Evolutionary conservation across 2,113 vertebrate genomes (phyloP), one percentile per base, ranked within the genome.

Genomic region (Clarias gariepinus): DNA sequence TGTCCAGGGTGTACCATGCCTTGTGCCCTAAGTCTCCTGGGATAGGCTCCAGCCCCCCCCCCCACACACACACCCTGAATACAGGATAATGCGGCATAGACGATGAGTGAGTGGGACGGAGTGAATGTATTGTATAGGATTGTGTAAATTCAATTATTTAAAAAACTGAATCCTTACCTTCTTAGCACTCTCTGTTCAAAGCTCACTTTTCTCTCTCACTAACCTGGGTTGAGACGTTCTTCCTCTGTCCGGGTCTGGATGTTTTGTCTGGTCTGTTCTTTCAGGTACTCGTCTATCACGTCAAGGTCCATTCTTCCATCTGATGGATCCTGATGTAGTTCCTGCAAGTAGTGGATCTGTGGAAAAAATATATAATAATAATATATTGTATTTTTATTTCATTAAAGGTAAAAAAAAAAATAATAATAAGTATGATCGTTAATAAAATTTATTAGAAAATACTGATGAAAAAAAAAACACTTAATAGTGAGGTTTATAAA

Each of bases 271-370:
- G 88, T 91, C 86, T 93, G 95, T 88, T 96, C 95, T 91, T 95
- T 93, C 66, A 96, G 92, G 87, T 95, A 96, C 87, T 96, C 95
- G 89, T 96, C 95, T 0, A 96, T 95, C 76, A 95, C 93, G 64
- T 96, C 95, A 86, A 96, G 92, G 83, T 96, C 95, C 58, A 95
- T 91, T 86, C 95, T 94, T 0, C 91, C 89, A 28, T 88, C 92
- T 9, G 93, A 85, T 1, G 28, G 15, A 11, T 87, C 83, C 18
- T 64, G 64, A 64, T 91, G 89, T 82, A 94, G 87, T 61, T 93
- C 93, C 9, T 92, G 89, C 21, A 92, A 82, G 9, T 92, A 94
- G 28, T 91, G 85, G 86, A 94, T 93, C 94, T 95, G 88, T 28
- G 19, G 78, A 15, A 64, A 21, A 55, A 63, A 82, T 18, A 53